A percentile compares a stretch with the other conserved stretches of the same genome.
Conservation (phyloP, 2,797 vertebrate species). For the Psittacula echo region DNA sequence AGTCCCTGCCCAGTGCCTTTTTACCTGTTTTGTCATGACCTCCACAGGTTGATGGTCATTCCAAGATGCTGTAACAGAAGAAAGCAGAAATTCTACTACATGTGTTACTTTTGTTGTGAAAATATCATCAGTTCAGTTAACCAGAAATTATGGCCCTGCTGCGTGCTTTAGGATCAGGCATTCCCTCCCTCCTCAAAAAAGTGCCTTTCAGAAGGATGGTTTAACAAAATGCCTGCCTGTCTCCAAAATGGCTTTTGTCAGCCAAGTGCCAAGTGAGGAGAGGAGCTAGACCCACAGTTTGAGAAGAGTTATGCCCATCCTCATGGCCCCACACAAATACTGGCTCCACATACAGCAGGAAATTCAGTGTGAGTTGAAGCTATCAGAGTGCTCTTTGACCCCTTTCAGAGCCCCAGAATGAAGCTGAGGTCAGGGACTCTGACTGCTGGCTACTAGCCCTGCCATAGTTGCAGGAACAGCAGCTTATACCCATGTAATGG, state of each 20-base stretch:
- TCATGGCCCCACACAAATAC: neutral
- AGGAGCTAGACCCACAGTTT: neutral
- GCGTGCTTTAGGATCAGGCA: no score
- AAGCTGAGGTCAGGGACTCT: conserved; percentile 20
- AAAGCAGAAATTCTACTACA: neutral
- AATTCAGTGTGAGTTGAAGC: neutral
- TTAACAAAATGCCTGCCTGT: neutral
- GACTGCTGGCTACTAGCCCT: neutral
- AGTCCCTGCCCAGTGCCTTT: neutral
- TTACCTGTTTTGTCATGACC: neutral
- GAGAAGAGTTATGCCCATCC: neutral
- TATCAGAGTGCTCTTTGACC: conserved; percentile 43
- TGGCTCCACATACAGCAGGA: conserved; percentile 11
- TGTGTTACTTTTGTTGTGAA: neutral
- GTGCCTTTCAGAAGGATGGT: neutral
- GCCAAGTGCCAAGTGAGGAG: neutral
- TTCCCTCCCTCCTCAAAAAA: neutral
- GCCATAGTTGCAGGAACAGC: neutral
- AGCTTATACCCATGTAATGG: fast-evolving
- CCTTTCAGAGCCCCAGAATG: neutral
- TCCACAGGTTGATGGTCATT: neutral
- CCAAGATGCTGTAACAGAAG: neutral
- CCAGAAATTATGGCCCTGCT: neutral
- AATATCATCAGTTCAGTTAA: neutral
- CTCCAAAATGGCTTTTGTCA: neutral